phyloP scores from a whole-genome alignment of 2,888 invertebrate species.

The Pseudococcus jackbeardsleyi region DNA sequence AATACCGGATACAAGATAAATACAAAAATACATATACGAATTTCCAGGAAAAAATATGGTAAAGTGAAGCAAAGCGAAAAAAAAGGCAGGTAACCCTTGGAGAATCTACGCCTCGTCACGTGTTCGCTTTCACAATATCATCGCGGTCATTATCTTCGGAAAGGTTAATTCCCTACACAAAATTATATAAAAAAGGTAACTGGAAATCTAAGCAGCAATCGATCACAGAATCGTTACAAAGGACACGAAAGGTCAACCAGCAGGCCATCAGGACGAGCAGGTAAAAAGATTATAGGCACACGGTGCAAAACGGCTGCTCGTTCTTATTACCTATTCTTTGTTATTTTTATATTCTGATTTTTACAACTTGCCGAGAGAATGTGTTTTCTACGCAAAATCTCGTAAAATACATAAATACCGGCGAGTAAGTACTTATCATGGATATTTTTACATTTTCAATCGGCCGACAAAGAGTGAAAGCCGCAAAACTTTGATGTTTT shows the following conservation, averaged over 20 bases:
- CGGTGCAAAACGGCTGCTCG: not conserved
- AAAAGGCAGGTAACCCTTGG: not conserved
- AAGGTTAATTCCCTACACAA: not conserved
- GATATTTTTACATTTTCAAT: not conserved
- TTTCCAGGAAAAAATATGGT: not conserved
- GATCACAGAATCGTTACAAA: conserved; percentile 1
- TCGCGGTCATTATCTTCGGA: not conserved
- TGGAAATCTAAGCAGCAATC: conserved; percentile 2
- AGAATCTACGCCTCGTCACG: not conserved
- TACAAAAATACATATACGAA: not conserved
- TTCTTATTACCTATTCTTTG: not conserved
- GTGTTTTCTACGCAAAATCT: not conserved
- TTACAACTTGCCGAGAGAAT: not conserved
- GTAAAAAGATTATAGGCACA: not conserved
- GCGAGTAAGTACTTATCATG: not conserved
- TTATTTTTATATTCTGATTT: not conserved
- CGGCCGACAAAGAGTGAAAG: not conserved
- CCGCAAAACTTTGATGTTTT: not conserved
- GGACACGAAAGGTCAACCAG: conserved; percentile 1
- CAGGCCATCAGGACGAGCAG: conserved; percentile 10
- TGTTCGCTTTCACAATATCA: conserved; percentile 9
- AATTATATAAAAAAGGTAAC: conserved; percentile 10
- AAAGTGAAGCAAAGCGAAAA: not conserved
- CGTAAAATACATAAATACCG: too few relatives aligned
- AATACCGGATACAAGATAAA: not conserved